Percentiles rank a stretch among this genome's conserved stretches.
Conservation (phyloP, 2,797 vertebrate genomes). For the Cyclura pinguis region DNA sequence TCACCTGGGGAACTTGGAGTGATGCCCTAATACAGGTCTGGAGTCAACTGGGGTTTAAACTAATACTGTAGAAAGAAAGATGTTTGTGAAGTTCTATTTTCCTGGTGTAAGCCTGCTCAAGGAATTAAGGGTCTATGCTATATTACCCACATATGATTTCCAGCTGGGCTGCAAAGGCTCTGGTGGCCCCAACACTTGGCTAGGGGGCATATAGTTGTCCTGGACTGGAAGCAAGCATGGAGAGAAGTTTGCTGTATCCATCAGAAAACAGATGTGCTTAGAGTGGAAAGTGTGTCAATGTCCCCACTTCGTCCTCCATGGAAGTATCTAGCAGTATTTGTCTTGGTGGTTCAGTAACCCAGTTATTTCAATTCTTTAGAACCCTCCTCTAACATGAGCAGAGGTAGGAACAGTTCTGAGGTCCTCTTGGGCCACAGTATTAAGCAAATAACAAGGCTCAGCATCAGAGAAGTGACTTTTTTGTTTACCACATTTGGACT, state of each 20-base stretch:
- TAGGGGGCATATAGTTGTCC: not conserved
- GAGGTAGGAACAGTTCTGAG: no score
- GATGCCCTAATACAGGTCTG: not conserved
- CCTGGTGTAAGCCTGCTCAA: not conserved
- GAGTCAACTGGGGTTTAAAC: not conserved
- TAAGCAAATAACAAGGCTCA: no score
- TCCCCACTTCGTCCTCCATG: not conserved
- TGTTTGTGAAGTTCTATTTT: not conserved
- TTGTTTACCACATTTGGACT: no score
- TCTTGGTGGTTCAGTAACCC: no score
- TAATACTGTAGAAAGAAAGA: not conserved
- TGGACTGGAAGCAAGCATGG: not conserved
- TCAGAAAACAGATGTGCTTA: not conserved
- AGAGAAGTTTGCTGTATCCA: not conserved
- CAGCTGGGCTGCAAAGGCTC: not conserved
- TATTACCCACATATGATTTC: not conserved
- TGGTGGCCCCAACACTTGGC: not conserved
- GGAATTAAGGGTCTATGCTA: not conserved
- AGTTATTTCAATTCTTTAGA: no score
- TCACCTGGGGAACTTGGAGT: not conserved
- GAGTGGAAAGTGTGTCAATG: not conserved
- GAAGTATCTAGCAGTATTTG: not conserved
- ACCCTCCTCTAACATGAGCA: no score
- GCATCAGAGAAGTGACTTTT: no score
- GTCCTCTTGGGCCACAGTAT: no score